Conservation (phyloP, 2,888 invertebrate genomes). For the Fragum fragum region DNA sequence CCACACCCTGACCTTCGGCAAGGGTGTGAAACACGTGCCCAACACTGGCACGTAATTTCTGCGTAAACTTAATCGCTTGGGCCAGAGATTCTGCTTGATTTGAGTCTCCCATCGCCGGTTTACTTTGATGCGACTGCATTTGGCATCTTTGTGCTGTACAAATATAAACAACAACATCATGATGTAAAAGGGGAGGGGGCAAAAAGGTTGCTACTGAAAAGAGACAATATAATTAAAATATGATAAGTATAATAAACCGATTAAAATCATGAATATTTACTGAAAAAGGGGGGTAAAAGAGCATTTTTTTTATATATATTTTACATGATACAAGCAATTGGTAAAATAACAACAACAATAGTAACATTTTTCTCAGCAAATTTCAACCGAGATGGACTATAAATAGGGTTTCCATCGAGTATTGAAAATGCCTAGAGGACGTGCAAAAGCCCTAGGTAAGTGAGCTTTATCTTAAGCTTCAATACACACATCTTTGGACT, state of each 20-base stretch:
- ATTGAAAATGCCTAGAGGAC: constrained; percentile 32
- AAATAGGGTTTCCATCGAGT: too few species aligned
- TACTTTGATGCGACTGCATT: background rate
- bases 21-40: constrained; percentile 81
- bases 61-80: constrained; percentile 79
- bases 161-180: background rate
- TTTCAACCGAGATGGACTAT: too few species aligned
- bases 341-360: background rate
- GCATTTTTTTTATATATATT: background rate
- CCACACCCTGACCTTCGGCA: constrained; percentile 78
- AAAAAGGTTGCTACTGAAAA: too few species aligned
- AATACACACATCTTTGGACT: too few species aligned
- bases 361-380: background rate
- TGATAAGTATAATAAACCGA: too few species aligned
- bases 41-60: constrained; percentile 81
- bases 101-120: constrained; percentile 32
- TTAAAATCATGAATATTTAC: too few species aligned
- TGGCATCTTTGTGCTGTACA: background rate
- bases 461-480: too few species aligned
- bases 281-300: too few species aligned
- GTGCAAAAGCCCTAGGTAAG: constrained; percentile 34
- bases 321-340: constrained; percentile 2
- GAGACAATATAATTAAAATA: too few species aligned
- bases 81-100: constrained; percentile 75
- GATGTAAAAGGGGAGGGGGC: too few species aligned